phyloP scores from a whole-genome alignment of 2,797 vertebrate genomes.

The Leptatherina wallacei region DNA sequence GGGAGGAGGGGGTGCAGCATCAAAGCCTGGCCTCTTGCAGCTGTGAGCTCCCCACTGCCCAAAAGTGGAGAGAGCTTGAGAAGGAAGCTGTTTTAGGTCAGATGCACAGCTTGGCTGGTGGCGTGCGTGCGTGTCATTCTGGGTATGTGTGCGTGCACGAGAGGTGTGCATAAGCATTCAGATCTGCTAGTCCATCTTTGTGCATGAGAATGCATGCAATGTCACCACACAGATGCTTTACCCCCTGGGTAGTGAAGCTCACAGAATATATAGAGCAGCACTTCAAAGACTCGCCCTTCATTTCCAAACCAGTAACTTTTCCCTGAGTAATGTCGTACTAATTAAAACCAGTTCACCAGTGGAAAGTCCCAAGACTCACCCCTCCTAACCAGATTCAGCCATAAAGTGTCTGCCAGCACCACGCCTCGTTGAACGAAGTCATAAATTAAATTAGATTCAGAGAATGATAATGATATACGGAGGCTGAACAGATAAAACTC shows the following conservation, averaged over 20 bases:
- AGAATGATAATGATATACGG: slow-evolving; percentile 59
- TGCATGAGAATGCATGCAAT: slow-evolving; percentile 65
- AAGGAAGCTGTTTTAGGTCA: slow-evolving; percentile 80
- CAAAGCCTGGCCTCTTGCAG: slow-evolving; percentile 75
- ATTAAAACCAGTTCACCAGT: slow-evolving; percentile 75
- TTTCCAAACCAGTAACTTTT: slow-evolving; percentile 81
- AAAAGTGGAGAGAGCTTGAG: slow-evolving; percentile 71
- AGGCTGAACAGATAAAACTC: slow-evolving; percentile 30
- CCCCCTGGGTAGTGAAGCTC: slow-evolving; percentile 72
- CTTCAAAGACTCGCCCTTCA: slow-evolving; percentile 84
- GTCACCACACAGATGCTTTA: slow-evolving; percentile 72
- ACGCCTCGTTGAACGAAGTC: slow-evolving; percentile 65
- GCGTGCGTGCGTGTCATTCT: slow-evolving; percentile 18
- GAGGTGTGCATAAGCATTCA: slow-evolving; percentile 40
- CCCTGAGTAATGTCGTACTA: slow-evolving; percentile 71
- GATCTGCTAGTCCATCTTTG: slow-evolving; percentile 45
- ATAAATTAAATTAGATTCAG: slow-evolving; percentile 69
- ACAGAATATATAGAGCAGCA: slow-evolving; percentile 77
- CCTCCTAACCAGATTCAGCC: slow-evolving; percentile 62
- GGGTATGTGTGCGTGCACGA: slow-evolving; percentile 28
- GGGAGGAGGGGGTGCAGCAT: slow-evolving; percentile 39
- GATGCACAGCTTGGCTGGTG: slow-evolving; percentile 75
- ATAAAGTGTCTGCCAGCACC: slow-evolving; percentile 57
- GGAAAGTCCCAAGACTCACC: slow-evolving; percentile 52
- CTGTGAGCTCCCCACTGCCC: slow-evolving; percentile 75